phyloP scores from a whole-genome alignment of 2,113 vertebrate genomes.

The Empidonax traillii region DNA sequence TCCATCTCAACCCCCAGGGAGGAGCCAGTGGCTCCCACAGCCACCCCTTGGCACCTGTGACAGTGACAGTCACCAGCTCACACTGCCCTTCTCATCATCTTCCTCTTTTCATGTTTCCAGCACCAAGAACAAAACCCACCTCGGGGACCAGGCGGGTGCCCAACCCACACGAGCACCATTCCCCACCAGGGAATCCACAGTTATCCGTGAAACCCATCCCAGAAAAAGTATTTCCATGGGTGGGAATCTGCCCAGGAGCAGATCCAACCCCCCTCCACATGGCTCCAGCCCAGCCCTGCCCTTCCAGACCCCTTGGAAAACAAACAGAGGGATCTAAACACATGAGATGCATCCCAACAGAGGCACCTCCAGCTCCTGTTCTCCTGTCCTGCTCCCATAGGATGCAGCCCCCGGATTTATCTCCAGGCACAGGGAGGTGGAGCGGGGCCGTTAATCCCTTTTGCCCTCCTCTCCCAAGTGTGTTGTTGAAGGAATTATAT shows the following conservation, averaged over 20 bases:
- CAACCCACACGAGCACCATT: accelerated
- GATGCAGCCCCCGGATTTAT: not conserved
- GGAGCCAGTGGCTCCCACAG: not conserved
- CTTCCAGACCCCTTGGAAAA: not conserved
- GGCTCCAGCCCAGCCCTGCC: accelerated
- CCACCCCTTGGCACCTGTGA: accelerated
- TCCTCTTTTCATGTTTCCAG: not conserved
- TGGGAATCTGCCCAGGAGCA: not conserved
- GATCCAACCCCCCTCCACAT: accelerated
- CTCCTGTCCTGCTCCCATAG: not conserved
- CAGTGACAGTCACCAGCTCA: accelerated
- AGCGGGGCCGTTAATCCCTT: not conserved
- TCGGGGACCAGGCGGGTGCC: not conserved
- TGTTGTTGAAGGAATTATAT: not conserved
- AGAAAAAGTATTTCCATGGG: accelerated
- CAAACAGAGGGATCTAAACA: not conserved
- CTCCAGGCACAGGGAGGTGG: not conserved
- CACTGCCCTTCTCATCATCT: accelerated
- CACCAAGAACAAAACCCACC: not conserved
- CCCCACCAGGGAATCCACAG: not conserved
- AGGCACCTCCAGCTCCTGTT: not conserved
- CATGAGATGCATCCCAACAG: accelerated
- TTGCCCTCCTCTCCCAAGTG: not conserved
- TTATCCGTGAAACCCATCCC: not conserved
- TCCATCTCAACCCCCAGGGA: accelerated